Evolutionary conservation across 2,113 vertebrate genomes (phyloP), one percentile per base, ranked within the genome.

Genomic region (Podocnemis expansa): DNA sequence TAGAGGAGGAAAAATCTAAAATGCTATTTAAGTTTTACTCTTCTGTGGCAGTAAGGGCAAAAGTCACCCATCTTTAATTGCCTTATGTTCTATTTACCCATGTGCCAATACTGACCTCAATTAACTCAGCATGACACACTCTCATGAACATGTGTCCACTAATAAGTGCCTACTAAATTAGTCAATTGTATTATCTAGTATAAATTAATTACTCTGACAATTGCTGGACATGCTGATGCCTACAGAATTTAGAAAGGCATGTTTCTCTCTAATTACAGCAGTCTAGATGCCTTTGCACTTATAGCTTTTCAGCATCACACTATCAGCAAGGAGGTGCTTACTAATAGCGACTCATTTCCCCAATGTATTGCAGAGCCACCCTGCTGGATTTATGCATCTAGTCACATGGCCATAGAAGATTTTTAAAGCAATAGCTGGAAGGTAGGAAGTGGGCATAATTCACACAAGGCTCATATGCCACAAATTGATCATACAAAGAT

Each of bases 101-200:
- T 34, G 19, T 95, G 81, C 70, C 86, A 93, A 82, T n/a, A 56
- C 11, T 89, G 87, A 24, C 87, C 85, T 89, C 96, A 91, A 97
- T 96, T 97, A 97, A 86, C 88, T 92, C 80, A 43, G 58, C 45
- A 87, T 78, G 63, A 93, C 93, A 89, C 17, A 43, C 54, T 67
- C 92, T 85, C 58, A 52, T 0, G 24, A 89, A 92, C 51, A 82
- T 41, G 51, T 38, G 79, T 83, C 90, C 87, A 85, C 79, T 58
- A 93, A 93, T 24, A 91, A 93, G 73, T 89, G 78, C 55, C 90
- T n/a, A 8, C 41, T 86, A 89, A 96, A 96, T 95, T 73, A 95
- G 67, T 76, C 91, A 94, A 97, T 95, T 95, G 88, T 34, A 84
- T 96, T 97, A 92, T 54, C 82, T 88, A 89, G 49, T 80, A 83